Percentiles rank a stretch among this genome's conserved stretches.
phyloP scores from a whole-genome alignment of 2,888 invertebrate genomes.

The Campoletis raptor region DNA sequence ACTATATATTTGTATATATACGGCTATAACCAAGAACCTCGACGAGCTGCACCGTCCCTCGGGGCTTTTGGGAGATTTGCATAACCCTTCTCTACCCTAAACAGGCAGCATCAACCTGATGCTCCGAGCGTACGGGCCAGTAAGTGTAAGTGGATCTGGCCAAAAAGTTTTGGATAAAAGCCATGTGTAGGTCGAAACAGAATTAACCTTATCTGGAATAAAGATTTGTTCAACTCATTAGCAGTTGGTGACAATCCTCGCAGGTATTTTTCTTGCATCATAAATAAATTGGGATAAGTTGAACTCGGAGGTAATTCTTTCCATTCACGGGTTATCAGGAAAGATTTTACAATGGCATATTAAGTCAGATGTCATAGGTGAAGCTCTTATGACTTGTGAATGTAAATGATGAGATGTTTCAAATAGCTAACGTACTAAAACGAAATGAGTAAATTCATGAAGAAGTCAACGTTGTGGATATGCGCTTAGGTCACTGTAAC shows the following conservation, averaged over 20 bases:
- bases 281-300: background rate
- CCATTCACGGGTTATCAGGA: background rate
- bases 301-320: background rate
- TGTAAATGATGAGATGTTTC: background rate
- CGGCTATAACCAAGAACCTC: conserved; percentile 59
- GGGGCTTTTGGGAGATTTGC: conserved; percentile 66
- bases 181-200: conserved; percentile 41
- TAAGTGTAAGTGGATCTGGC: conserved; percentile 36
- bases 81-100: conserved; percentile 62
- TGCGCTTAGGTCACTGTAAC: background rate
- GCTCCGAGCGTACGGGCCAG: conserved; percentile 36
- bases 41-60: conserved; percentile 59
- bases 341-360: background rate
- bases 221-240: conserved; percentile 18
- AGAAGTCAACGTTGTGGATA: background rate
- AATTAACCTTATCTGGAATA: conserved; percentile 37
- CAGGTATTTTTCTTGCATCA: background rate
- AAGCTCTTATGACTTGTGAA: background rate
- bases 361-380: background rate
- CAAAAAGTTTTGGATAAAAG: conserved; percentile 31
- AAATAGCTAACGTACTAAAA: background rate
- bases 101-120: conserved; percentile 45
- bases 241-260: background rate
- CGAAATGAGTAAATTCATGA: background rate
- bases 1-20: conserved; percentile 33